Evolutionary conservation across 2,888 invertebrate genomes (phyloP), one percentile per base, ranked within the genome.

Genomic region (Fissipunctia ypsillon): DNA sequence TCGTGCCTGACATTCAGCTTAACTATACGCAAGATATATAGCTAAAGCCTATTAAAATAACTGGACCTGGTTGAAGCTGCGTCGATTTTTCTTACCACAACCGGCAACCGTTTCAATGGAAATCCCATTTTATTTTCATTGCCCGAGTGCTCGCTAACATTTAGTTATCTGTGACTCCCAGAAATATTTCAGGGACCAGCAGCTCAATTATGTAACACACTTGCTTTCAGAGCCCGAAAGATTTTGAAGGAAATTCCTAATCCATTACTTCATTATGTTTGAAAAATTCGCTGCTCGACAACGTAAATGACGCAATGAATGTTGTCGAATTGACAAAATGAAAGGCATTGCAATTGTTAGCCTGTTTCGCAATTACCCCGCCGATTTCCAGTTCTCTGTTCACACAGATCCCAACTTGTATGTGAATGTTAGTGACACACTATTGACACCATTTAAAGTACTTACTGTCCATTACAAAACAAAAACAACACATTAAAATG

Each of bases 401-500:
- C n/a, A n/a, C 28, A 38, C n/a, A 19, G 57, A 50, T 31, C 48
- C 7, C 1, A 14, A 25, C 16, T 28, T 9, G 5, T 25, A 16
- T 12, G 12, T 22, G 4, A 65, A 59, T 19, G 10, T 16, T 14
- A 59, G 4, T 50, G 9, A 52, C 19, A 54, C 9, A 19, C 28
- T 38, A 35, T 52, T 41, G 68, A 64, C 69, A 28, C 28, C 52
- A n/a, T 64, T 57, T 4, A 2, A 50, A 61, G n/a, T 25, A 54
- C 52, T 5, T 25, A 54, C 52, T 5, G 3, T 0, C 19, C 57
- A 41, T 69, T 31, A 63, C 50, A 61, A 70, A 63, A 81, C 77
- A 77, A 81, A 54, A 68, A 67, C 38, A 56, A 38, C 48, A 60
- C 57, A 59, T 81, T 67, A 60, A 77, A 66, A 69, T 63, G 50